Conservation (phyloP, 2,888 invertebrate genomes). For the Flexamia atlantica region DNA sequence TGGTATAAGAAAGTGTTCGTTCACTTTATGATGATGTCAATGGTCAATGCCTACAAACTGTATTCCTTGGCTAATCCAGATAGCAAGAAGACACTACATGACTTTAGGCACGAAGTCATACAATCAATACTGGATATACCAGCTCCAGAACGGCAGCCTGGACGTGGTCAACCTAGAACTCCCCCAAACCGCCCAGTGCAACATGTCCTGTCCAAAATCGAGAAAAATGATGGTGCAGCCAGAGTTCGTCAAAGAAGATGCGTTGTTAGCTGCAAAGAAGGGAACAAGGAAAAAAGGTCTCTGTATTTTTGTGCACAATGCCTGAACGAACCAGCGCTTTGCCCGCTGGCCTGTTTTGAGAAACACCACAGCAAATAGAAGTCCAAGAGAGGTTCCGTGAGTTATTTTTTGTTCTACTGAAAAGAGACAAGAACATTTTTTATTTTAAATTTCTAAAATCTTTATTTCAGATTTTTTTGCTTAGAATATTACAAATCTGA, state of each 20-base stretch:
- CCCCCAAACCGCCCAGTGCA: background rate
- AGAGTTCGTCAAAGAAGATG: conserved; percentile 7
- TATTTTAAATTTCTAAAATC: too few relatives aligned
- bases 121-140: background rate
- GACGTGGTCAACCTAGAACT: background rate
- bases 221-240: background rate
- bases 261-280: conserved; percentile 15
- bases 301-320: too few relatives aligned
- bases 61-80: background rate
- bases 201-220: conserved; percentile 25
- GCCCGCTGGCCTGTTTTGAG: conserved; percentile 11
- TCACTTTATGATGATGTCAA: too few relatives aligned
- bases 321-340: conserved; percentile 7
- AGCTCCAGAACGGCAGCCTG: conserved; percentile 14
- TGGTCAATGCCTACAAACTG: too few relatives aligned
- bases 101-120: conserved; percentile 20
- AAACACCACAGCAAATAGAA: background rate
- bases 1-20: too few relatives aligned
- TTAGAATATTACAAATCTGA: too few relatives aligned
- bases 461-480: too few relatives aligned
- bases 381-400: background rate
- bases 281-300: conserved; percentile 3
- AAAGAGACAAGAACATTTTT: background rate
- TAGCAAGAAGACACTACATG: conserved; percentile 8
- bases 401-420: conserved; percentile 12